phyloP scores from a whole-genome alignment of 2,888 invertebrate genomes.

The Isotomurus palustris region DNA sequence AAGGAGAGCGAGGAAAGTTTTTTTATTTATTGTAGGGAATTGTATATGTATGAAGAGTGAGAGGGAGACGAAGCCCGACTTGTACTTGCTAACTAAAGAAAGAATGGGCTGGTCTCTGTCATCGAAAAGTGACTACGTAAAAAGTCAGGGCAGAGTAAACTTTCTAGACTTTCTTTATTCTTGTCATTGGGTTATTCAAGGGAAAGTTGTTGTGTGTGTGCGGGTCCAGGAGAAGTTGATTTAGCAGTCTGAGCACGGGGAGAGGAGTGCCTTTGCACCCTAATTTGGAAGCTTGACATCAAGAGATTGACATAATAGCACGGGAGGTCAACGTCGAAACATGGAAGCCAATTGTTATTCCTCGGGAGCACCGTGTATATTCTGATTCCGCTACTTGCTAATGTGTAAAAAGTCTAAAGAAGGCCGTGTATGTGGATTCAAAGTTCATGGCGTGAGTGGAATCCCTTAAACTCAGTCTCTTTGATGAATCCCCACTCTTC shows the following conservation, averaged over 20 bases:
- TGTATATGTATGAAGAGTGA: no score
- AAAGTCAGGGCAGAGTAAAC: no score
- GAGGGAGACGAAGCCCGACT: no score
- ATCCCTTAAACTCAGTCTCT: slow-evolving; percentile 24
- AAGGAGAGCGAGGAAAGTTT: no score
- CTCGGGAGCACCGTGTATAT: slow-evolving; percentile 13
- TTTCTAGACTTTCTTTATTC: no score
- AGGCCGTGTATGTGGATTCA: no score
- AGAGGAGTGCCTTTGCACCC: slow-evolving; percentile 40
- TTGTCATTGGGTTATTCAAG: no score
- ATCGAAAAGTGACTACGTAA: no score
- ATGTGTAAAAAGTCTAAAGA: slow-evolving; percentile 33
- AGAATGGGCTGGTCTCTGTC: no score
- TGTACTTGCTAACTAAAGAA: no score
- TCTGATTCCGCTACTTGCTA: slow-evolving; percentile 17
- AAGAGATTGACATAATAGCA: slow-evolving; percentile 46
- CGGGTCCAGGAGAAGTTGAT: background rate
- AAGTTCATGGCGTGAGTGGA: slow-evolving; percentile 44
- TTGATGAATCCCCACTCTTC: slow-evolving; percentile 29
- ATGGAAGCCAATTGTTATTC: slow-evolving; percentile 26
- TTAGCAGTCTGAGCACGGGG: slow-evolving; percentile 35
- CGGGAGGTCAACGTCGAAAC: slow-evolving; percentile 47
- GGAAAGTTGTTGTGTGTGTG: background rate
- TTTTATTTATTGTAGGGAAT: no score
- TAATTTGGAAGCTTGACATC: slow-evolving; percentile 47